Conservation (phyloP, 2,113 vertebrate genomes). For the Emydocephalus ijimae region DNA sequence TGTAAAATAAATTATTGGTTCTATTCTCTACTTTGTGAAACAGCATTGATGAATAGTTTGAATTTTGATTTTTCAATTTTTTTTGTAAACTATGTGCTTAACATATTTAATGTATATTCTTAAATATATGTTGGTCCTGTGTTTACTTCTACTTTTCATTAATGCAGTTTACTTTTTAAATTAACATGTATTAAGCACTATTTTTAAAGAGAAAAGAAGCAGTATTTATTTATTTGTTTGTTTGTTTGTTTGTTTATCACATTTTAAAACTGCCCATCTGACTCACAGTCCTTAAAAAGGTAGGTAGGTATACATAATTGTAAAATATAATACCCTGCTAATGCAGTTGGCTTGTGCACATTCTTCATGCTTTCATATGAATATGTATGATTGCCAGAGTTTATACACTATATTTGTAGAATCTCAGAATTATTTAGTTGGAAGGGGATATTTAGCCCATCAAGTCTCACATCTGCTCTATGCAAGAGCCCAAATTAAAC, state of each 20-base stretch:
- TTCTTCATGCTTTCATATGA: neutral
- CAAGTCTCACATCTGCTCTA: neutral
- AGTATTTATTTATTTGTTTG: neutral
- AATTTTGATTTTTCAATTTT: neutral
- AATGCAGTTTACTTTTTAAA: neutral
- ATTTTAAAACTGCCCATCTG: neutral
- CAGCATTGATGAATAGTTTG: neutral
- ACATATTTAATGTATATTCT: neutral
- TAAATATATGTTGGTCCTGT: neutral
- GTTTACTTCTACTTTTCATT: neutral
- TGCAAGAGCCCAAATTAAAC: neutral
- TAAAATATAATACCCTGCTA: neutral
- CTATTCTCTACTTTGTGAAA: neutral
- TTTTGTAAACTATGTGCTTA: neutral
- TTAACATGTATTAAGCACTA: neutral
- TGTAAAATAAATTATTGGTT: neutral
- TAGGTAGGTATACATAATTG: neutral
- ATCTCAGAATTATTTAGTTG: neutral
- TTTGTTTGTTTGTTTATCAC: neutral
- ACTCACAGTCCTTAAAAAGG: neutral
- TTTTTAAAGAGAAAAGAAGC: neutral
- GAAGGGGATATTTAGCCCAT: neutral
- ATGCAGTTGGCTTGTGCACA: neutral
- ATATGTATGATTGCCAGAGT: neutral
- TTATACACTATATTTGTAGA: neutral